Percentiles rank a stretch among this genome's conserved stretches.
phyloP scores from a whole-genome alignment of 1,140 invertebrate genomes.

The Cardiocondyla obscurior region DNA sequence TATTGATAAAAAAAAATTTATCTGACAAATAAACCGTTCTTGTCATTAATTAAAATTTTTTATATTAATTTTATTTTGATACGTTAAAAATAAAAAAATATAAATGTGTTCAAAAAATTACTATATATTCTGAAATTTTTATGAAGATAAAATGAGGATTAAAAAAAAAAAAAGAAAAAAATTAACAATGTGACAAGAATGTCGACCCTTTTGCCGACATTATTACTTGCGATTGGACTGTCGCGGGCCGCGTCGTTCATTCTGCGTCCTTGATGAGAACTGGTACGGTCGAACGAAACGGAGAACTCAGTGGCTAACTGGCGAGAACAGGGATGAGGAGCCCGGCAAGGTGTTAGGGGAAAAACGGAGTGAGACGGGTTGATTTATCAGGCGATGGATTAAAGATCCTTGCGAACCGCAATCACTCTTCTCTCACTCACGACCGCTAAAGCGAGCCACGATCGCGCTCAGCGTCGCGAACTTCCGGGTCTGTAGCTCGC shows the following conservation, averaged over 20 bases:
- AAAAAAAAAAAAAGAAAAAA: too few relatives aligned
- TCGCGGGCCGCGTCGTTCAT: slow-evolving; percentile 11
- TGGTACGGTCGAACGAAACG: slow-evolving; percentile 46
- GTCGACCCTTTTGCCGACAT: slow-evolving; percentile 21
- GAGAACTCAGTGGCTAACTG: slow-evolving; percentile 47
- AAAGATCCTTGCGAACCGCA: slow-evolving; percentile 61
- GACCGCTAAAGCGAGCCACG: slow-evolving; percentile 53
- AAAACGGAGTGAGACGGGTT: slow-evolving; percentile 18
- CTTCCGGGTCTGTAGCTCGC: background rate
- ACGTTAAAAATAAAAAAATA: background rate
- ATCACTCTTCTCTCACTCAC: slow-evolving; percentile 57
- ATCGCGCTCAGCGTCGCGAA: slow-evolving; percentile 3
- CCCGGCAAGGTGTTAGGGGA: background rate
- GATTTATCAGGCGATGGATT: slow-evolving; percentile 52
- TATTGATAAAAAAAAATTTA: slow-evolving; percentile 12
- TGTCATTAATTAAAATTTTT: too few relatives aligned
- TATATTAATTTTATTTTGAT: background rate
- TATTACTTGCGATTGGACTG: slow-evolving; percentile 36
- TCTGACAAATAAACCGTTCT: slow-evolving; percentile 37
- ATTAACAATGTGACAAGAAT: background rate
- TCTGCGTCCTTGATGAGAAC: slow-evolving; percentile 23
- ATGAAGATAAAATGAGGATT: background rate
- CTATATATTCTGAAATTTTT: background rate
- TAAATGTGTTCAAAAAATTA: background rate
- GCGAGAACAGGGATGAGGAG: slow-evolving; percentile 57